Percentiles rank a stretch among this genome's conserved stretches.
phyloP scores from a whole-genome alignment of 2,888 invertebrate genomes.

The Anthophora plumipes region DNA sequence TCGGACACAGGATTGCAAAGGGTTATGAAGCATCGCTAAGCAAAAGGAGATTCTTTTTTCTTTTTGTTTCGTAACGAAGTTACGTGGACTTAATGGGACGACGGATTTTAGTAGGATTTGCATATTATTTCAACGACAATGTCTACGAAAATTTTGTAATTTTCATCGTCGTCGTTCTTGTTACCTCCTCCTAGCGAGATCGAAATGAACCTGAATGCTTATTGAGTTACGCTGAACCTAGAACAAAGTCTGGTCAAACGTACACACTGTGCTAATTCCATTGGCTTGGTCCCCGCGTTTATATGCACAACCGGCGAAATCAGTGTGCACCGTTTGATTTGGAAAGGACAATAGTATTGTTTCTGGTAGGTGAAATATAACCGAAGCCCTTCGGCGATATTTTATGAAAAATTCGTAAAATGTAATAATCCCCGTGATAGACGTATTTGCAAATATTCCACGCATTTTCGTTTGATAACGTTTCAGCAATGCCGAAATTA shows the following conservation, averaged over 20 bases:
- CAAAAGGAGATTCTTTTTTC: no score
- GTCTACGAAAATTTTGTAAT: constrained; percentile 37
- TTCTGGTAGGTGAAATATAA: constrained; percentile 24
- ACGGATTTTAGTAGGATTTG: constrained; percentile 1
- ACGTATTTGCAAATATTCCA: no score
- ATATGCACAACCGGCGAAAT: constrained; percentile 15
- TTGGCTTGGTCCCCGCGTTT: constrained; percentile 26
- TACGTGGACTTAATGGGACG: not conserved
- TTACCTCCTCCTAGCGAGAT: constrained; percentile 25
- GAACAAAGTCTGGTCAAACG: constrained; percentile 56
- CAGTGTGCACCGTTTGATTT: constrained; percentile 20
- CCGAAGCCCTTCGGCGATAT: not conserved
- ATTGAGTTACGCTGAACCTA: constrained; percentile 46
- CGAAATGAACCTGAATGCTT: constrained; percentile 48
- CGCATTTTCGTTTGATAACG: no score
- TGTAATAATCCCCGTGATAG: no score
- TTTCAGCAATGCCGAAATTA: not conserved
- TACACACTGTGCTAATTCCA: constrained; percentile 47
- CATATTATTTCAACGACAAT: constrained; percentile 7
- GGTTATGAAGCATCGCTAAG: no score
- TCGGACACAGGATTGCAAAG: no score
- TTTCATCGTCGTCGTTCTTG: constrained; percentile 3
- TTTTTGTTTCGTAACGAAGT: no score
- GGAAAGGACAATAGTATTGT: constrained; percentile 29
- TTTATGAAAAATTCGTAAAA: not conserved